These are phyloP conservation scores for Eulemur rufifrons DNA, from an alignment of 2,113 vertebrate genomes.

Conservation along the genomic window DNA sequence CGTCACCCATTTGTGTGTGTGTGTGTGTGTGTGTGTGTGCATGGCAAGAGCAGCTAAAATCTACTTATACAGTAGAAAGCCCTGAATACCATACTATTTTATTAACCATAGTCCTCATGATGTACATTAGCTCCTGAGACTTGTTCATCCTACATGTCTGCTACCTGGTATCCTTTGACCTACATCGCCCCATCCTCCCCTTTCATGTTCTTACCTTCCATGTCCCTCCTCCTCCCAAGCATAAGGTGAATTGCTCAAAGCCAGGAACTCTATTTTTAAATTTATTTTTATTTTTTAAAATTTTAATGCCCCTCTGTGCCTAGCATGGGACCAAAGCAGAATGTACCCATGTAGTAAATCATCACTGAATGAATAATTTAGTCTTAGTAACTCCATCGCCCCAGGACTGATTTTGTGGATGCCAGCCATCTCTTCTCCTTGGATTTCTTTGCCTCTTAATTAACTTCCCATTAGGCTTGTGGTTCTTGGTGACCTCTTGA, in stretches of 20 bases:
- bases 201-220: background rate
- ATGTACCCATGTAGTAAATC: background rate
- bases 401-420: background rate
- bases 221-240: background rate
- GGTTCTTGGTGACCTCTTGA: background rate
- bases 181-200: too few species aligned
- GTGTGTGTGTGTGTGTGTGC: background rate
- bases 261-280: background rate
- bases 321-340: background rate
- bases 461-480: slow-evolving; percentile 10
- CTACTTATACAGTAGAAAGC: background rate
- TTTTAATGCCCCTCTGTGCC: background rate
- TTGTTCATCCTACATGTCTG: background rate
- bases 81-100: background rate
- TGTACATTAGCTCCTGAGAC: background rate
- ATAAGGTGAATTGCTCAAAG: background rate
- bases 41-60: background rate
- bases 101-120: background rate
- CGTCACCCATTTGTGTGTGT: background rate
- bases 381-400: background rate
- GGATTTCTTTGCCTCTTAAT: slow-evolving; percentile 49
- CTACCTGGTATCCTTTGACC: background rate
- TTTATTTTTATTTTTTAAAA: background rate
- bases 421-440: background rate
- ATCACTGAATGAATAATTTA: background rate